These are phyloP conservation scores for Rissa tridactyla DNA, from an alignment of 2,113 vertebrate species.

Conservation along the genomic window DNA sequence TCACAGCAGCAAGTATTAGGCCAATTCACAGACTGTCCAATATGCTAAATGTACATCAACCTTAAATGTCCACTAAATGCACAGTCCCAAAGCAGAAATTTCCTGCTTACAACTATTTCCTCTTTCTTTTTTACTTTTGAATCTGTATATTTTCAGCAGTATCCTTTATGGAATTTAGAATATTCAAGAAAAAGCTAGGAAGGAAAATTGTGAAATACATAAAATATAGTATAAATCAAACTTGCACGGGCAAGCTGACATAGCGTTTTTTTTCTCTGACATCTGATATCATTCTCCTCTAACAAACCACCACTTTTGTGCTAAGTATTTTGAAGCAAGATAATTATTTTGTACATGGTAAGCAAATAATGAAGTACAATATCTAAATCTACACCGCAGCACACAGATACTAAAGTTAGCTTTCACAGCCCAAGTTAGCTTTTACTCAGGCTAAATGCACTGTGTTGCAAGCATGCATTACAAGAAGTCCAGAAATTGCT, in stretches of 20 bases:
- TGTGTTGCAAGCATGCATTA: neutral
- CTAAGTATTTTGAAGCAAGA: neutral
- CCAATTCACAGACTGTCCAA: neutral
- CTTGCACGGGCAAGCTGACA: neutral
- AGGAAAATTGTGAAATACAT: neutral
- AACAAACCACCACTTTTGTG: neutral
- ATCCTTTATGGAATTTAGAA: neutral
- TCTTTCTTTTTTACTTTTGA: neutral
- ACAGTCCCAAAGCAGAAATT: neutral
- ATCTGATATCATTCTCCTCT: neutral
- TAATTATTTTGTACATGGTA: neutral
- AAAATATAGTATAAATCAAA: neutral
- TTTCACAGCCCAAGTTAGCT: neutral
- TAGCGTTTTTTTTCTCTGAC: neutral
- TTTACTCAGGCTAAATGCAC: neutral
- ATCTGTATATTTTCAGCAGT: neutral
- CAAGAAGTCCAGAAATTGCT: neutral
- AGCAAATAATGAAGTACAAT: neutral
- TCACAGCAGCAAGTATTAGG: neutral
- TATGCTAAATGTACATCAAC: neutral
- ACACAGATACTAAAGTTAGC: neutral
- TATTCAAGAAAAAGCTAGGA: neutral
- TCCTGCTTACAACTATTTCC: neutral
- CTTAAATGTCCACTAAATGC: neutral
- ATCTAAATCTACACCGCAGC: neutral